Conservation (phyloP, 2,113 vertebrate species). For the Chloropsis cyanopogon region DNA sequence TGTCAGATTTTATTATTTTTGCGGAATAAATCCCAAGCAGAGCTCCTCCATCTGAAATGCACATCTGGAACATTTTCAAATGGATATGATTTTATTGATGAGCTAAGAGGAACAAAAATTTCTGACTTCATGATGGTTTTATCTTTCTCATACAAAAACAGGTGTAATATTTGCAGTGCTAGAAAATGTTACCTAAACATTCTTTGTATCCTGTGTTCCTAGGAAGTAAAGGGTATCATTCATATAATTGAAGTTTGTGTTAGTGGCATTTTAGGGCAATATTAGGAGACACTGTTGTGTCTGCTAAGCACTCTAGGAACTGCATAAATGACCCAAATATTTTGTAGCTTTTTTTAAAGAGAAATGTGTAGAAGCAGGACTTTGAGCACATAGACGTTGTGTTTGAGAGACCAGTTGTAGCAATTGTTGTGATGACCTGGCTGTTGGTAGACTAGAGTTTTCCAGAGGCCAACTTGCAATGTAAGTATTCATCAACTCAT, state of each 20-base stretch:
- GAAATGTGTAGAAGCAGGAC: background rate
- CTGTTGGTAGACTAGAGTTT: background rate
- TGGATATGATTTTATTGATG: background rate
- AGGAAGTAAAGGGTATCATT: background rate
- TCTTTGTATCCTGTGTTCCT: background rate
- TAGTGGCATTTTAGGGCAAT: background rate
- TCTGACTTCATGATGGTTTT: background rate
- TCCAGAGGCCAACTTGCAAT: background rate
- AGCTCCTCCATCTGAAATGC: background rate
- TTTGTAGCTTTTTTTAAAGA: background rate
- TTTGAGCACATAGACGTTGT: fast-evolving
- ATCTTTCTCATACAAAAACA: background rate
- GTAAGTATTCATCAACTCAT: background rate
- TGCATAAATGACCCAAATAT: background rate
- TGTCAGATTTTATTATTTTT: background rate
- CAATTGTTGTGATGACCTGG: background rate
- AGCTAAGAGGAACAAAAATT: background rate
- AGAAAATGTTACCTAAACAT: background rate
- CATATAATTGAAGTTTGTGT: background rate
- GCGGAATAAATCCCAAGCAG: background rate
- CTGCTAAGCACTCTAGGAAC: background rate
- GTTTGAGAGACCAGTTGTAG: background rate
- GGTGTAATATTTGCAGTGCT: background rate
- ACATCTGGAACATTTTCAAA: background rate
- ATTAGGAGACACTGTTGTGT: background rate